Evolutionary conservation across 1,140 invertebrate species (phyloP).

Genomic region (Scaptomyza hsui): DNA sequence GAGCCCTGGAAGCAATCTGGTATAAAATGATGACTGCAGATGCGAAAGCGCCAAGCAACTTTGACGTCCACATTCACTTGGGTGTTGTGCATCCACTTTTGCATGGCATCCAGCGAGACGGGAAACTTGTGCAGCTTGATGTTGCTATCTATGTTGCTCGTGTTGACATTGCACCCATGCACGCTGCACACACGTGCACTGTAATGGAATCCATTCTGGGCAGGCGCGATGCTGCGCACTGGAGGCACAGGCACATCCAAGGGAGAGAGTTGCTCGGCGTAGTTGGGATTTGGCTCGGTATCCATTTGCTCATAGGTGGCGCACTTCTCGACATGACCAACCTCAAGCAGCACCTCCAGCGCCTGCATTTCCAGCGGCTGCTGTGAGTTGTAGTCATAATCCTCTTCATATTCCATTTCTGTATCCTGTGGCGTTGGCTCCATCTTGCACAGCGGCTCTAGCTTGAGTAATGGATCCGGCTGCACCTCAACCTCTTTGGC

Average conservation of each 20-base stretch:
- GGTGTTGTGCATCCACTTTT: slow-evolving; percentile 74
- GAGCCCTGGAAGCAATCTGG: slow-evolving; percentile 57
- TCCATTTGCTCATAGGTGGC: slow-evolving; percentile 63
- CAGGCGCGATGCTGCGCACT: neutral
- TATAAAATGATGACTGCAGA: slow-evolving; percentile 69
- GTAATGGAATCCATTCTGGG: slow-evolving; percentile 26
- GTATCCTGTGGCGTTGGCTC: neutral
- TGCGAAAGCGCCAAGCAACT: slow-evolving; percentile 70
- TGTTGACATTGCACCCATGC: slow-evolving; percentile 53
- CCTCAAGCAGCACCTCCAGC: slow-evolving; percentile 64
- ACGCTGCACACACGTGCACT: slow-evolving; percentile 63
- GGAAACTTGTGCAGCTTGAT: slow-evolving; percentile 72
- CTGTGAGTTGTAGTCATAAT: slow-evolving; percentile 9
- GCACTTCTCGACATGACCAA: slow-evolving; percentile 67
- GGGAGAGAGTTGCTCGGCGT: slow-evolving; percentile 13
- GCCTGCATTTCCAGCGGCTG: slow-evolving; percentile 37
- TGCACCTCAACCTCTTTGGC: neutral
- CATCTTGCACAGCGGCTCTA: neutral
- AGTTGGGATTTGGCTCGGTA: slow-evolving; percentile 14
- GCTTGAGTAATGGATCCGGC: neutral
- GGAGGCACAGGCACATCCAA: neutral
- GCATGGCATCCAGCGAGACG: slow-evolving; percentile 36
- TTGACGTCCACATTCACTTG: slow-evolving; percentile 59
- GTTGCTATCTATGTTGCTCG: slow-evolving; percentile 35
- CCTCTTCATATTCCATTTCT: neutral